Evolutionary conservation across 2,797 vertebrate genomes (phyloP), one percentile per base, ranked within the genome.

Genomic region (Eurystomus glaucurus): DNA sequence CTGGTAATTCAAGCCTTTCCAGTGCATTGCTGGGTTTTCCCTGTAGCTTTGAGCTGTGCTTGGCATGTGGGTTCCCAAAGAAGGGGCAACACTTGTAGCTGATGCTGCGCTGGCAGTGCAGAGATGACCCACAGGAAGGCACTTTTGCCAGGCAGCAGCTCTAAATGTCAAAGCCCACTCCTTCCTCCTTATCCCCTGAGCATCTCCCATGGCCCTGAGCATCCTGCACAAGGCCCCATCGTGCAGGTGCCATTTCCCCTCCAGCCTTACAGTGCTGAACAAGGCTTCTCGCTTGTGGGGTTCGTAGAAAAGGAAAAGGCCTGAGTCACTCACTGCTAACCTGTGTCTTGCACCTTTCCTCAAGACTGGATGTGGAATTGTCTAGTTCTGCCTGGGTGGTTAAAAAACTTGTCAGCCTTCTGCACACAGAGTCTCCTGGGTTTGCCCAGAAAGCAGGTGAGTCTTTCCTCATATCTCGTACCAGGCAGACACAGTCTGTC

Each of bases 201-300:
- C 16, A 28, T 21, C 58, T 61, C 23, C 29, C 29, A 29, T 19
- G 19, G 21, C 31, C 31, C 35, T 3, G 5, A 35, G 10, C 55
- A 29, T 15, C 33, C 35, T 29, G 46, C 43, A 13, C 19, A 39
- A 50, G 19, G 37, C 9, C 55, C 31, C 29, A 9, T 9, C 0
- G 4, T 23, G 61, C 69, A 70, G 29, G 16, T 26, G 26, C 11
- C 3, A 6, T 4, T 25, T 75, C 29, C 16, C 3, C 28, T 61
- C 52, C 45, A 46, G 33, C 10, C 50, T 58, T 35, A 8, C 0
- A 2, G 7, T 20, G 26, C 0, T 1, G 22, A 20, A 78, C 1
- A 4, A 58, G 6, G 14, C 15, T 82, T 82, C 31, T 16, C 15
- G 25, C 26, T 60, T 25, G 35, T 48, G 37, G 39, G 28, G 15